A percentile compares a stretch with the other conserved stretches of the same genome.
These are phyloP conservation scores for Philaethria dido DNA, from an alignment of 2,888 invertebrate genomes.

Conservation along the genomic window DNA sequence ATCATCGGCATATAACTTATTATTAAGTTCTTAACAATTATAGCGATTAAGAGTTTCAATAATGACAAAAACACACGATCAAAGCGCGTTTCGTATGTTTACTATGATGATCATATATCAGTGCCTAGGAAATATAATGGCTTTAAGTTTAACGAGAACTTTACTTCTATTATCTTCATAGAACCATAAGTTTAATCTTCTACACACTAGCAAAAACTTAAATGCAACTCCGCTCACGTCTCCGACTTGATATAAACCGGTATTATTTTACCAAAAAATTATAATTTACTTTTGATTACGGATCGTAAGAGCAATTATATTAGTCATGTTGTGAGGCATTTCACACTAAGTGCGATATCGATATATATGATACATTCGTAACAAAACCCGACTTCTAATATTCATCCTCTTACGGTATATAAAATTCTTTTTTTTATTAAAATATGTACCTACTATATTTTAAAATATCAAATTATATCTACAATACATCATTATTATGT, in stretches of 20 bases:
- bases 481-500: slow-evolving; percentile 77
- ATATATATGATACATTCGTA: slow-evolving; percentile 53
- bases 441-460: slow-evolving; percentile 57
- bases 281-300: slow-evolving; percentile 73
- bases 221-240: slow-evolving; percentile 43
- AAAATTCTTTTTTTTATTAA: slow-evolving; percentile 58
- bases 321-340: slow-evolving; percentile 66
- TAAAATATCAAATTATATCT: slow-evolving; percentile 77
- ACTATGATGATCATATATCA: neutral
- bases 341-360: slow-evolving; percentile 58
- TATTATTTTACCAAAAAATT: slow-evolving; percentile 62
- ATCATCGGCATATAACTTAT: too few species aligned
- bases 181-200: slow-evolving; percentile 38
- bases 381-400: slow-evolving; percentile 41
- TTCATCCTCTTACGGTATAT: slow-evolving; percentile 58
- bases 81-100: neutral
- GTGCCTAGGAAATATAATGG: slow-evolving; percentile 11
- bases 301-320: slow-evolving; percentile 67
- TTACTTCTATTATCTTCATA: slow-evolving; percentile 25
- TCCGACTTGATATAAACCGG: slow-evolving; percentile 52
- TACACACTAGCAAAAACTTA: slow-evolving; percentile 38
- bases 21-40: too few species aligned
- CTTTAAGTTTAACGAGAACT: slow-evolving; percentile 17
- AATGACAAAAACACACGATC: neutral
- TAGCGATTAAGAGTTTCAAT: too few species aligned